These are phyloP conservation scores for Discoglossus pictus DNA, from an alignment of 2,797 vertebrate species.

Conservation along the genomic window DNA sequence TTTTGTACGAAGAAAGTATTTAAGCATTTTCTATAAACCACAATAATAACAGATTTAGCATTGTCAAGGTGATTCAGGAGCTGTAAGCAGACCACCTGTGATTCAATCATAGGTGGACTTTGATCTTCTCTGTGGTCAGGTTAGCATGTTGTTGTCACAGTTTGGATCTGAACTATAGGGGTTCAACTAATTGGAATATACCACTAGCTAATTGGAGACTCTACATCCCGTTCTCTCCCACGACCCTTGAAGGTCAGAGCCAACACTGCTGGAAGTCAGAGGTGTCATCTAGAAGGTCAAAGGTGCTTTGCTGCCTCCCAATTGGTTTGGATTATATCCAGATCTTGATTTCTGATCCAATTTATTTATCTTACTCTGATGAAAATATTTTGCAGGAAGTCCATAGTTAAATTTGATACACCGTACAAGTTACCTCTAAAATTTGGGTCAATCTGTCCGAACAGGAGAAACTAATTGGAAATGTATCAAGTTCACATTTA, in stretches of 20 bases:
- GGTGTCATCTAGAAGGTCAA: constrained; percentile 46
- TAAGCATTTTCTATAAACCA: not conserved
- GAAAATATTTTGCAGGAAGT: constrained; percentile 4
- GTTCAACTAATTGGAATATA: constrained; percentile 45
- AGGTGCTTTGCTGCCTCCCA: constrained; percentile 39
- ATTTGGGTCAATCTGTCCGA: constrained; percentile 13
- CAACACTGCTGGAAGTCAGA: constrained; percentile 41
- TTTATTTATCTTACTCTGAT: constrained; percentile 4
- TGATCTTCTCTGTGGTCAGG: constrained; percentile 36
- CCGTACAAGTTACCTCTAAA: constrained; percentile 1
- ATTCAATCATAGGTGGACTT: constrained; percentile 22
- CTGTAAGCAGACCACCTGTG: constrained; percentile 27
- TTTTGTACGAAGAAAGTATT: too few species aligned
- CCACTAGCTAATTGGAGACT: constrained; percentile 43
- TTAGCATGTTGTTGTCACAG: constrained; percentile 41
- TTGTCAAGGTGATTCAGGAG: constrained; percentile 3
- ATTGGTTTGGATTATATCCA: constrained; percentile 51
- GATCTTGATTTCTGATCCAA: constrained; percentile 37
- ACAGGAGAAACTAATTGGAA: constrained; percentile 35
- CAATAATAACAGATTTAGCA: constrained; percentile 1
- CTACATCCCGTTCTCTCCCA: constrained; percentile 37
- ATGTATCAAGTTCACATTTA: constrained; percentile 33
- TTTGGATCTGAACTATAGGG: constrained; percentile 42
- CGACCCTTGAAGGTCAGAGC: constrained; percentile 45
- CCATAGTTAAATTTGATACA: constrained; percentile 34